Conservation (phyloP, 2,113 vertebrate species). For the Mirza zaza region DNA sequence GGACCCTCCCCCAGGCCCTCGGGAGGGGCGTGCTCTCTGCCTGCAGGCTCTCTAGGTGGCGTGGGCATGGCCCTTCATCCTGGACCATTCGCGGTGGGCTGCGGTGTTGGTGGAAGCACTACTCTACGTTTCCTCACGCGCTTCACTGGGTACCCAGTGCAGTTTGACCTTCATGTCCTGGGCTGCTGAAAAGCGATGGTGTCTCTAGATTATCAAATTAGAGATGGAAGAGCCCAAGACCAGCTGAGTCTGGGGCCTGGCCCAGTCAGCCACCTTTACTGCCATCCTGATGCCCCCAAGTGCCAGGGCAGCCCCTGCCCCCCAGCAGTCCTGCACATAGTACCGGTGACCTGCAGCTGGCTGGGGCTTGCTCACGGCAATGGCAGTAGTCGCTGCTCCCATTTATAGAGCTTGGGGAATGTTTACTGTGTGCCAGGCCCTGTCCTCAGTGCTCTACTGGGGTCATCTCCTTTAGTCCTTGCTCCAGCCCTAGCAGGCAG, state of each 20-base stretch:
- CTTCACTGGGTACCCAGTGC: not conserved
- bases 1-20: not conserved
- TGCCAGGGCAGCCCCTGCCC: not conserved
- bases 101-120: not conserved
- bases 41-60: not conserved
- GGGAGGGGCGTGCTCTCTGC: not conserved
- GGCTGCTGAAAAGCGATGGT: not conserved
- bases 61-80: not conserved
- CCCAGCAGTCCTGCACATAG: not conserved
- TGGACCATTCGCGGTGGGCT: not conserved
- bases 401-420: accelerated
- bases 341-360: not conserved
- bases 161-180: not conserved
- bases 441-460: not conserved
- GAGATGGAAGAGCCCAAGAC: not conserved
- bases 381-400: accelerated
- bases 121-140: not conserved
- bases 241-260: not conserved
- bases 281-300: not conserved
- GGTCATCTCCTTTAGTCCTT: not conserved
- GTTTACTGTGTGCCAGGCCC: not conserved
- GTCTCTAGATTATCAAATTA: not conserved
- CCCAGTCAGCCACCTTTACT: not conserved
- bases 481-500: not conserved
- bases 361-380: not conserved